Base-by-base conservation (phyloP, 2,797 vertebrate genomes). In the Chelmon rostratus region DNA sequence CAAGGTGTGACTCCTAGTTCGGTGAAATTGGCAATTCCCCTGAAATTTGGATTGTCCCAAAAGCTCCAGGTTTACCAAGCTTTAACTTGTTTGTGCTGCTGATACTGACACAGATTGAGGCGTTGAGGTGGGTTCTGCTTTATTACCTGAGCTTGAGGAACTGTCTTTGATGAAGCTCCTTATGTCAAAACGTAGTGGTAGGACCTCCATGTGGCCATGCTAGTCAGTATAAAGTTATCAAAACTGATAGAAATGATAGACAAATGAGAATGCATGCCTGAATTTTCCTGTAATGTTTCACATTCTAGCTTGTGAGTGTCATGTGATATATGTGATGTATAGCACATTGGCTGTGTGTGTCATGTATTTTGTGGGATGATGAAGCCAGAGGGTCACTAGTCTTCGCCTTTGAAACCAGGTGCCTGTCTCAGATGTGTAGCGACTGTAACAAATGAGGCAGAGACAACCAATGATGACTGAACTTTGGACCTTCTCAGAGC, bases 401-500 rank as follows among this genome's bases (percentile, higher is more conserved):
- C 23, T 1, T 2, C 7, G 7, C 25, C 8, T 44, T 25, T 59
- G 35, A 54, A 11, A 61, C 21, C 15, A 3, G 8, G 49, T 16
- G 3, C 68, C 37, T 23, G 47, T 69, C 65, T 21, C 38, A 58
- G 12, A 58, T 46, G 37, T 28, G 25, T 38, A 46, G 2, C 21
- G 10, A 40, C 44, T 42, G 46, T 19, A 61, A 40, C 57, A 56
- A 62, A 73, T 33, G 42, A 53, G 46, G 25, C 28, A 28, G 33
- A 61, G 25, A 25, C n/a, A 31, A 35, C 33, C 38, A 12, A 5
- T 19, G 28, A 54, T 10, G 53, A 64, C 40, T 64, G 67, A 78
- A 66, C 61, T 73, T 68, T 73, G 68, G 28, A 57, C 68, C 42
- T 42, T 61, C 11, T 76, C 21, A n/a, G 46, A 53, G 64, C 65